These are phyloP conservation scores for Athene cunicularia DNA, from an alignment of 2,113 vertebrate genomes.

Conservation along the genomic window DNA sequence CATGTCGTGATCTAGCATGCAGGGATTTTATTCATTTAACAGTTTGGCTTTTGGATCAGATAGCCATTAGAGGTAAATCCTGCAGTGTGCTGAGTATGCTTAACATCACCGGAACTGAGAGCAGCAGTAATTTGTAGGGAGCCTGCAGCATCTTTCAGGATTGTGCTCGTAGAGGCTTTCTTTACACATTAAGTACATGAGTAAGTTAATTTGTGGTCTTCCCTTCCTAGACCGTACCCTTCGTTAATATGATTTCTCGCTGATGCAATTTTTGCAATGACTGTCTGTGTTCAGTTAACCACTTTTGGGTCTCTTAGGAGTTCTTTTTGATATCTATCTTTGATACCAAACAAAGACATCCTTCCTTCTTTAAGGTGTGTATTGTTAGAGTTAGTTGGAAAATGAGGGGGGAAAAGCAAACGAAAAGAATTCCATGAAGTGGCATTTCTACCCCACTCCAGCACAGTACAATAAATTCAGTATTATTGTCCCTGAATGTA, in stretches of 20 bases:
- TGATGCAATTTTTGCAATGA: background rate
- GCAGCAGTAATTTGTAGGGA: background rate
- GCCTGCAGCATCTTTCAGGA: background rate
- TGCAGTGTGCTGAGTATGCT: background rate
- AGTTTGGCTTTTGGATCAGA: slow-evolving; percentile 43
- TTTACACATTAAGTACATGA: background rate
- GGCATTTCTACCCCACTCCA: background rate
- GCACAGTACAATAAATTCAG: background rate
- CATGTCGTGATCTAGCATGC: background rate
- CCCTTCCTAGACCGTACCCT: background rate
- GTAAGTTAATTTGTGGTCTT: background rate
- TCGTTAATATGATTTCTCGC: background rate
- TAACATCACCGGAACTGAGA: background rate
- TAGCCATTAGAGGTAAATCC: background rate
- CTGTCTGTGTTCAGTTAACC: background rate
- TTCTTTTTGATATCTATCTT: background rate
- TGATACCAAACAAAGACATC: background rate
- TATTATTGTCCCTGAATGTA: background rate
- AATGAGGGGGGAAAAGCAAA: background rate
- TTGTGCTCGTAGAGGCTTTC: background rate
- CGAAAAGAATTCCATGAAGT: background rate
- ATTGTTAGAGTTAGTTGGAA: background rate
- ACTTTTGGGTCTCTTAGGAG: background rate
- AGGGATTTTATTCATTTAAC: slow-evolving; percentile 24
- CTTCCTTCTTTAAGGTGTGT: background rate